A percentile compares a stretch with the other conserved stretches of the same genome.
These are phyloP conservation scores for Hydrophis major DNA, from an alignment of 2,797 vertebrate species.

Conservation along the genomic window DNA sequence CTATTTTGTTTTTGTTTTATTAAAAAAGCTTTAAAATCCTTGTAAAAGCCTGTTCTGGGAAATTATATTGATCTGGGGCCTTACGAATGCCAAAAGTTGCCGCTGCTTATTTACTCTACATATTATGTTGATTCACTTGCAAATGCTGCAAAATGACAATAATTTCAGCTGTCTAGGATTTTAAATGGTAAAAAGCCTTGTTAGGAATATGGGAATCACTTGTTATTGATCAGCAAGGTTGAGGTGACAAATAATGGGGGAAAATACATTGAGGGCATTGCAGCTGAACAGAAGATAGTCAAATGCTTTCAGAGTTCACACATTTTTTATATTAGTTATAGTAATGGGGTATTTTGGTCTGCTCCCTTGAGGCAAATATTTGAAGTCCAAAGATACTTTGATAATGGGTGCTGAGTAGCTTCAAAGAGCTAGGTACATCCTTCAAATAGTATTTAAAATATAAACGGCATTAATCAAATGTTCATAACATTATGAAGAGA, in stretches of 20 bases:
- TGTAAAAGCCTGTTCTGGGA: background rate
- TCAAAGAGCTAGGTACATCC: slow-evolving; percentile 34
- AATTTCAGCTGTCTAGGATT: slow-evolving; percentile 55
- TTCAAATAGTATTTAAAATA: slow-evolving; percentile 26
- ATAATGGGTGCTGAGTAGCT: background rate
- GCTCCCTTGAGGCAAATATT: slow-evolving; percentile 6
- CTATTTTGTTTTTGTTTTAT: background rate
- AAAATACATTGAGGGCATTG: slow-evolving; percentile 30
- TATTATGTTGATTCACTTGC: background rate
- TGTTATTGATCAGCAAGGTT: slow-evolving; percentile 41
- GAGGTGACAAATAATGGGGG: background rate
- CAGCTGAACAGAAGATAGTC: slow-evolving; percentile 36
- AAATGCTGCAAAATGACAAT: background rate
- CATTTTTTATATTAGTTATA: slow-evolving; percentile 40
- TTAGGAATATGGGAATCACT: slow-evolving; percentile 40
- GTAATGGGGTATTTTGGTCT: slow-evolving; percentile 23
- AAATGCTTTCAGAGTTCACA: slow-evolving; percentile 44
- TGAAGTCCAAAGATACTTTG: slow-evolving; percentile 30
- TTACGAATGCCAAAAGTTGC: background rate
- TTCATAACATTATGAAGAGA: background rate
- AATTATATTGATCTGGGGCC: background rate
- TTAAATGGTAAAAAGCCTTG: slow-evolving; percentile 50
- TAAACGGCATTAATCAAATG: slow-evolving; percentile 1
- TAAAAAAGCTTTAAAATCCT: background rate
- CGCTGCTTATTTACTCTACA: background rate